These are phyloP conservation scores for Elgaria multicarinata DNA, from an alignment of 2,113 vertebrate species.

Conservation along the genomic window DNA sequence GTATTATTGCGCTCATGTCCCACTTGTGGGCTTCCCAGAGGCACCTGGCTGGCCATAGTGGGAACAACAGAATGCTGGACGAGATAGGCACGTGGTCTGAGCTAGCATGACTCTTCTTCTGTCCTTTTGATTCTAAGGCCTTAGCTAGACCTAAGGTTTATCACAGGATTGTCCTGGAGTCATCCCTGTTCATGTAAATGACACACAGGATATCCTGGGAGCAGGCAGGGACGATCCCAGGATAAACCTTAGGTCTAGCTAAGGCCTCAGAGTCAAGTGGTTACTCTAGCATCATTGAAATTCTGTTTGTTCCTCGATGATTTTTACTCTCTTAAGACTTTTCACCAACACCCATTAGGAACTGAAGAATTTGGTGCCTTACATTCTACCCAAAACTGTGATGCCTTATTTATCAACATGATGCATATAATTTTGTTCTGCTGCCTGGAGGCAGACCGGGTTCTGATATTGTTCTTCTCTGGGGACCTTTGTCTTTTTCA, in stretches of 20 bases:
- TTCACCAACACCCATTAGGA: not conserved
- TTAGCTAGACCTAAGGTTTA: too few species aligned
- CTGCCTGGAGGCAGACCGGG: not conserved
- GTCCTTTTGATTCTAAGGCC: not conserved
- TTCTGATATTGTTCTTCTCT: conserved; percentile 39
- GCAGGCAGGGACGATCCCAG: too few species aligned
- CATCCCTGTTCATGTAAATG: too few species aligned
- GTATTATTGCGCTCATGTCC: too few species aligned
- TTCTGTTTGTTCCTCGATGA: not conserved
- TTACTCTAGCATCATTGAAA: not conserved
- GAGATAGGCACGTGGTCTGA: too few species aligned
- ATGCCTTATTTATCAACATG: conserved; percentile 27
- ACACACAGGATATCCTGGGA: too few species aligned
- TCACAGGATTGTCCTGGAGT: too few species aligned
- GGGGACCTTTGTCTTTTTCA: conserved; percentile 24
- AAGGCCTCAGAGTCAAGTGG: not conserved
- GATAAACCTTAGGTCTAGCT: too few species aligned
- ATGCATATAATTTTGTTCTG: conserved; percentile 2
- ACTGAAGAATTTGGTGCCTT: conserved; percentile 9
- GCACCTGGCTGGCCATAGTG: too few species aligned
- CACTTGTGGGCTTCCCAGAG: too few species aligned
- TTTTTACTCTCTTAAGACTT: not conserved
- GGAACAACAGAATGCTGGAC: too few species aligned
- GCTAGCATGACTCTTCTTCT: too few species aligned
- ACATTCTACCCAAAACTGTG: conserved; percentile 10